These are phyloP conservation scores for Passer domesticus DNA, from an alignment of 2,113 vertebrate genomes.

Conservation along the genomic window DNA sequence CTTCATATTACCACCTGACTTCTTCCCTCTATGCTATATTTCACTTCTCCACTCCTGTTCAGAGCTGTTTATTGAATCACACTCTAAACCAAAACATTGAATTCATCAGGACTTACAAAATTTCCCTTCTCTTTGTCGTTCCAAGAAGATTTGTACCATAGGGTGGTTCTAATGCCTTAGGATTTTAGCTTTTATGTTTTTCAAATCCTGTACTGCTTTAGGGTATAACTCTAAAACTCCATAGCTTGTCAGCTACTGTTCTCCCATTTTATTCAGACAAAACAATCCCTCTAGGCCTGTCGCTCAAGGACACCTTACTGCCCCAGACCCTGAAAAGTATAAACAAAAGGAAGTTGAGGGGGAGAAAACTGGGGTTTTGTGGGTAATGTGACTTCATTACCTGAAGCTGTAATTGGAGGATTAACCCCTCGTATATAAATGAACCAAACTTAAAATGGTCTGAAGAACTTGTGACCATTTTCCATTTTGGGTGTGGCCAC, in stretches of 20 bases:
- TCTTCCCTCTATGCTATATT: not conserved
- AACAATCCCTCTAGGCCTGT: not conserved
- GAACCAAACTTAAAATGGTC: not conserved
- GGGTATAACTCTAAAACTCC: not conserved
- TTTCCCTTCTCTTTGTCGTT: not conserved
- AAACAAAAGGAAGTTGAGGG: not conserved
- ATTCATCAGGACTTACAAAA: not conserved
- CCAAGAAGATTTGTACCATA: not conserved
- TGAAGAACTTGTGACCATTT: accelerated
- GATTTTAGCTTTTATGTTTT: not conserved
- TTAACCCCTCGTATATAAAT: not conserved
- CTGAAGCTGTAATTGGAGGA: not conserved
- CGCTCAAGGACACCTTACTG: not conserved
- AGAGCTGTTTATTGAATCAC: not conserved
- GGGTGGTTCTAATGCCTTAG: not conserved
- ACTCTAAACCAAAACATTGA: not conserved
- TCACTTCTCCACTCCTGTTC: not conserved
- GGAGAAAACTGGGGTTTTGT: not conserved
- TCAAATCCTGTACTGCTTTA: not conserved
- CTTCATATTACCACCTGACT: not conserved
- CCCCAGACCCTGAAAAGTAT: not conserved
- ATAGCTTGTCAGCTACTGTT: not conserved
- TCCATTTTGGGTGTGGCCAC: not conserved
- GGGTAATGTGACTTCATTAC: not conserved
- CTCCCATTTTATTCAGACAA: not conserved